Evolutionary conservation across 1,140 invertebrate genomes (phyloP), one percentile per base, ranked within the genome.

Genomic region (Aphelenchoides avenae): DNA sequence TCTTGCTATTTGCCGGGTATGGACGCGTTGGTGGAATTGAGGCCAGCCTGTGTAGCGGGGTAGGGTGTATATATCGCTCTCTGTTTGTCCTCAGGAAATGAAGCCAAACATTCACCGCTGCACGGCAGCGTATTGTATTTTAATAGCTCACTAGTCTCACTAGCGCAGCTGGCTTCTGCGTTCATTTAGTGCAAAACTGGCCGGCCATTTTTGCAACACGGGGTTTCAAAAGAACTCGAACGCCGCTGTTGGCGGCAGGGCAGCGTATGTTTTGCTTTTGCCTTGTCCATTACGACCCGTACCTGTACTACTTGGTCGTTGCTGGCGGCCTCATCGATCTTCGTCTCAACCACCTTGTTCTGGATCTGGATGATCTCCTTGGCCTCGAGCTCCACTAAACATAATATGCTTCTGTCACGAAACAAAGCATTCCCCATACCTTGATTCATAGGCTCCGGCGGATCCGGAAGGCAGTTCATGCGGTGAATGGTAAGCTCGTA

Each of bases 401-500:
- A 18, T 20, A 2, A 53, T 27, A 26, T 51, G 6, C 3, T n/a
- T 4, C 27, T 56, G 9, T 24, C 20, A 22, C 20, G 5, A 30
- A 15, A 54, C n/a, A 2, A 26, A 53, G 24, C 18, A 4, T 47
- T n/a, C n/a, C 49, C 20, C 43, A 15, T 53, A 62, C 60, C 63
- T 18, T 68, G 61, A 54, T 69, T 64, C 11, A 26, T 52, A 15
- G 47, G 43, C 39, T 69, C 66, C 24, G 49, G 46, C 15, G 66
- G 66, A 50, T 69, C 62, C n/a, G 66, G 66, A 4, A 69, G 42
- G 29, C 66, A 69, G 49, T 69, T 69, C 66, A 69, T 70, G n/a
- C 66, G 60, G 27, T 59, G 52, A 11, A 69, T 58, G 26, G 62
- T 69, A 2, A 69, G 30, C 43, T 69, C 66, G 52, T 69, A 69